These are phyloP conservation scores for Pocillopora grandis DNA, from an alignment of 92 coral and sea anemone genomes.

Conservation along the genomic window DNA sequence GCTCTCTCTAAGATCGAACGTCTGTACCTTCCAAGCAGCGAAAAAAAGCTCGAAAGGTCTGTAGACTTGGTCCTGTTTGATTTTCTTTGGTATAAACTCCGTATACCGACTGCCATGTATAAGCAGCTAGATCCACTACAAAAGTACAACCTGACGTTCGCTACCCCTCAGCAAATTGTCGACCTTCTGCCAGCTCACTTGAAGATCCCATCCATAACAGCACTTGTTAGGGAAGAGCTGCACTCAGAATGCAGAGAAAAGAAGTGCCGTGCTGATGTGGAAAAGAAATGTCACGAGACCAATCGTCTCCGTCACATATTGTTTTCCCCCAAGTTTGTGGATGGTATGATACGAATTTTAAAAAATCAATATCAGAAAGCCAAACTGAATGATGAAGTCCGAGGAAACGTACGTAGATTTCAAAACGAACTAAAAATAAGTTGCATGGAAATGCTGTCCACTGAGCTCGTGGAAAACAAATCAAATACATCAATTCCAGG, in stretches of 20 bases:
- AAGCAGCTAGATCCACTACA: constrained; percentile 54
- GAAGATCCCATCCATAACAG: constrained; percentile 43
- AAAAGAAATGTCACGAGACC: constrained; percentile 41
- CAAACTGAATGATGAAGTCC: constrained; percentile 43
- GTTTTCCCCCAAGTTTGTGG: constrained; percentile 53
- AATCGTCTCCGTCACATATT: constrained; percentile 48
- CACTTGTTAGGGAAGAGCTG: constrained; percentile 60
- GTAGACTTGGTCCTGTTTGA: constrained; percentile 55
- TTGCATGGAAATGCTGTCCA: constrained; percentile 70
- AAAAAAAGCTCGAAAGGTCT: constrained; percentile 55
- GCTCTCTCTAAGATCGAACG: neutral
- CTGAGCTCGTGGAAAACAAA: constrained; percentile 46
- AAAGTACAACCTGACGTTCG: constrained; percentile 21
- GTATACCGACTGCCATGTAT: constrained; percentile 42
- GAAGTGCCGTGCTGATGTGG: constrained; percentile 57
- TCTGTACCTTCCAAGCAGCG: constrained; percentile 69
- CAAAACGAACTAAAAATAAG: constrained; percentile 49
- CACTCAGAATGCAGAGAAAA: constrained; percentile 57
- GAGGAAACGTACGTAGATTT: constrained; percentile 47
- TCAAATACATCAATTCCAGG: constrained; percentile 53
- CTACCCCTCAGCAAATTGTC: constrained; percentile 20
- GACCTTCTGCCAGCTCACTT: constrained; percentile 62
- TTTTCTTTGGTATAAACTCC: constrained; percentile 30
- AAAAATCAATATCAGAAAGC: constrained; percentile 55
- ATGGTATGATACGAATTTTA: constrained; percentile 71